A percentile compares a stretch with the other conserved stretches of the same genome.
These are phyloP conservation scores for Camponotus floridanus DNA, from an alignment of 1,140 invertebrate species.

Conservation along the genomic window DNA sequence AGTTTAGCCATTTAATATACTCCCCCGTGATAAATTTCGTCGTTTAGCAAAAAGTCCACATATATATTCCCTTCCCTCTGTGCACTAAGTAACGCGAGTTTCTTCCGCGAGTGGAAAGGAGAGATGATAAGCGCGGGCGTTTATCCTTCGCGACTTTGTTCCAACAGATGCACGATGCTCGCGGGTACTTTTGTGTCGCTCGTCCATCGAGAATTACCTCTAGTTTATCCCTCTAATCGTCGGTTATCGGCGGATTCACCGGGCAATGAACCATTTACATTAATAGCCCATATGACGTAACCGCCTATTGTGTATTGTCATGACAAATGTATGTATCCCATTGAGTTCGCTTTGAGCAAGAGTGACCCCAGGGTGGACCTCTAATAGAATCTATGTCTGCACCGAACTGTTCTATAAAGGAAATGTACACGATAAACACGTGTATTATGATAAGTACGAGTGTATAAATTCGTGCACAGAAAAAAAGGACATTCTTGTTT, in stretches of 20 bases:
- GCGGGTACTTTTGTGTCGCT: not conserved
- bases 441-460: not conserved
- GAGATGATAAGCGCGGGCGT: not conserved
- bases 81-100: slow-evolving; percentile 12
- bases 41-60: slow-evolving; percentile 61
- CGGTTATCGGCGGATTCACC: not conserved
- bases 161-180: not conserved
- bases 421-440: slow-evolving; percentile 9
- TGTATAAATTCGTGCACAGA: not conserved
- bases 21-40: slow-evolving; percentile 65
- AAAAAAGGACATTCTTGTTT: no score
- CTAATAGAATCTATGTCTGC: not conserved
- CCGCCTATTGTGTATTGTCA: not conserved
- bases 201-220: slow-evolving; percentile 38
- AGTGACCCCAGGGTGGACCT: not conserved
- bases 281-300: slow-evolving; percentile 43
- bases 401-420: not conserved
- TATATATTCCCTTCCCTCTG: not conserved
- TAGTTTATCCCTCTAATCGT: slow-evolving; percentile 28
- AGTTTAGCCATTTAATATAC: slow-evolving; percentile 73
- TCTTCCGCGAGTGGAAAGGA: not conserved
- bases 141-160: slow-evolving; percentile 7
- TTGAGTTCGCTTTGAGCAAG: not conserved
- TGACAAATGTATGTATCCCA: slow-evolving; percentile 56
- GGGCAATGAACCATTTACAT: slow-evolving; percentile 59